Evolutionary conservation across 2,888 invertebrate species (phyloP), one percentile per base, ranked within the genome.

Genomic region (Proisotoma minuta): DNA sequence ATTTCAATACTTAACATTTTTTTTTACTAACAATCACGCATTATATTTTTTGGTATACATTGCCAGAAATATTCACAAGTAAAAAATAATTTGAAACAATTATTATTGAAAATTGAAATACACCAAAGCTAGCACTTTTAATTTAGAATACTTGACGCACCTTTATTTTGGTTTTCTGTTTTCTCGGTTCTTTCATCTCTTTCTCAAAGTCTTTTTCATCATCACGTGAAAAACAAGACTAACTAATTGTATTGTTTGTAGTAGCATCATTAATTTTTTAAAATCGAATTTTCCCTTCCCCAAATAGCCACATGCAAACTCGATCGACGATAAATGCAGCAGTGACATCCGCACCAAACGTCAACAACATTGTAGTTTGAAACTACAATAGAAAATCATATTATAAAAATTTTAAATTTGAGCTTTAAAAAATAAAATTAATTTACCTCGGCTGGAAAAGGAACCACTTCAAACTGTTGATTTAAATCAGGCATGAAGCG

Each of bases 381-480:
- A 95, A 96, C 97, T 97, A 84, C 57, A 85, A 83, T 77, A 78
- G 47, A 43, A 47, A 26, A 43, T 4, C 8, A 15, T 23, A 40
- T 29, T 28, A 40, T 28, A 22, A 8, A 22, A n/a, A 10, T 22
- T n/a, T 53, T 12, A 53, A 53, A 5, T 28, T 27, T 8, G 18
- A 29, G 3, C 28, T 29, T 18, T 29, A n/a, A 4, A 28, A 23
- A 57, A 47, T 15, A n/a, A 43, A 4, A 43, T 12, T n/a, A 20
- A 5, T 4, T 43, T 80, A 96, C 96, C 77, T 94, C 91, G 20
- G 84, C 80, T 51, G 96, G 94, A 78, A 98, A 92, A 76, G 91
- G 87, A 8, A 99, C 92, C 69, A 99, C 90, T 82, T 98, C 94
- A 81, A 99, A 96, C 78, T 91, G 88, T 68, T 84, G 82, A 59